Base-by-base conservation (phyloP, 2,888 invertebrate genomes). In the Altica lythri region DNA sequence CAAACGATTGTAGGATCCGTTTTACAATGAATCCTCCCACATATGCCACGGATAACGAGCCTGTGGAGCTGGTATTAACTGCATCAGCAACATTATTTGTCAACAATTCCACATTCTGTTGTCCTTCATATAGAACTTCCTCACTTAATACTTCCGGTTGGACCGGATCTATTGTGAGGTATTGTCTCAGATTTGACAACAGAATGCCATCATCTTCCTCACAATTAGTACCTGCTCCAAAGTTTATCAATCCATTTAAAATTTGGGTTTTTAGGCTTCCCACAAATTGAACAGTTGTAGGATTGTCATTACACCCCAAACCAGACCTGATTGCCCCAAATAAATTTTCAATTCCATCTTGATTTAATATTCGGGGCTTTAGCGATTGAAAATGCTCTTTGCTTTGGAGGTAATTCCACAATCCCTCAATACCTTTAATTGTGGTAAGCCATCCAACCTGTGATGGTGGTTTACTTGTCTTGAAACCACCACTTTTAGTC, bases 261-360 rank as follows among this genome's bases (percentile, higher is more conserved):
- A 37, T 37, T 18, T 16, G n/a, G 8, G 37, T 37, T 37, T 37
- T 37, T 10, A 16, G 18, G 18, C 37, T 37, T n/a, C 37, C 37
- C 10, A 37, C 10, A 37, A 37, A 37, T n/a, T 44, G 44, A 10
- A 17, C 30, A 4, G 44, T 44, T 16, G 44, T 44, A 29, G 30
- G 44, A 30, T 44, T 44, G 18, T 44, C 44, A 44, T 44, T 44
- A 12, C 19, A 44, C 16, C 44, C 44, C 30, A 44, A 30, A 29
- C 44, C 44, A 18, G 16, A 29, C 30, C 44, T 44, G n/a, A 44
- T 44, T 12, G 32, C 14, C 29, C 44, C 44, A 44, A 44, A 44
- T 16, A 44, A 44, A 44, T 44, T 44, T 44, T 44, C 44, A 4
- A 44, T 19, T 12, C 10, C 12, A 44, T 32, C 44, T 44, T 44